phyloP scores from a whole-genome alignment of 1,140 invertebrate species.

The Aplysia californica region DNA sequence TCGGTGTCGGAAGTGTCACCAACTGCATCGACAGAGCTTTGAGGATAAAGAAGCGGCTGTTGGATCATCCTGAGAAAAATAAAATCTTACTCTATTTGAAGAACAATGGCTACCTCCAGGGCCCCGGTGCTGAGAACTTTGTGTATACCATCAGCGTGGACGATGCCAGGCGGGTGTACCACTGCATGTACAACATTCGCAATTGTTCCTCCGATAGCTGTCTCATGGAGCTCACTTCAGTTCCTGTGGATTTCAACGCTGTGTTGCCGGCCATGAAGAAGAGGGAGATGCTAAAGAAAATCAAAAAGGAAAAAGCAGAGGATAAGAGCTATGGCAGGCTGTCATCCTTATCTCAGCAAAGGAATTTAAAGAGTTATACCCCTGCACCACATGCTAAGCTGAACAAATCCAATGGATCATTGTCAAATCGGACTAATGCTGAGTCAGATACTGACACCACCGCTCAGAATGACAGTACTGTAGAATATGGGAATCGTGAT shows the following conservation, averaged over 20 bases:
- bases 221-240: background rate
- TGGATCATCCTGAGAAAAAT: conserved; percentile 15
- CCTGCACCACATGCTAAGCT: too few relatives aligned
- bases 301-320: conserved; percentile 9
- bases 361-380: too few relatives aligned
- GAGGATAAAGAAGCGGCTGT: conserved; percentile 10
- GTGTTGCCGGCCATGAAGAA: background rate
- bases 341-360: too few relatives aligned
- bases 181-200: background rate
- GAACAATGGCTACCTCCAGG: conserved; percentile 17
- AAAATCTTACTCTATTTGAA: conserved; percentile 1
- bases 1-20: background rate
- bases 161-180: conserved; percentile 11
- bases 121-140: background rate
- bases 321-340: background rate
- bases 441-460: too few relatives aligned
- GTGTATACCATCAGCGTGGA: conserved; percentile 8
- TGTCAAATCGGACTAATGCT: too few relatives aligned
- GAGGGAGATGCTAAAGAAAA: background rate
- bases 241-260: background rate
- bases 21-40: conserved; percentile 8
- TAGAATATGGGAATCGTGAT: conserved; percentile 5
- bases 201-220: background rate
- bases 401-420: too few relatives aligned
- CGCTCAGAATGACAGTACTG: background rate